Percentiles rank a stretch among this genome's conserved stretches.
These are phyloP conservation scores for Knipowitschia caucasica DNA, from an alignment of 2,797 vertebrate species.

Conservation along the genomic window DNA sequence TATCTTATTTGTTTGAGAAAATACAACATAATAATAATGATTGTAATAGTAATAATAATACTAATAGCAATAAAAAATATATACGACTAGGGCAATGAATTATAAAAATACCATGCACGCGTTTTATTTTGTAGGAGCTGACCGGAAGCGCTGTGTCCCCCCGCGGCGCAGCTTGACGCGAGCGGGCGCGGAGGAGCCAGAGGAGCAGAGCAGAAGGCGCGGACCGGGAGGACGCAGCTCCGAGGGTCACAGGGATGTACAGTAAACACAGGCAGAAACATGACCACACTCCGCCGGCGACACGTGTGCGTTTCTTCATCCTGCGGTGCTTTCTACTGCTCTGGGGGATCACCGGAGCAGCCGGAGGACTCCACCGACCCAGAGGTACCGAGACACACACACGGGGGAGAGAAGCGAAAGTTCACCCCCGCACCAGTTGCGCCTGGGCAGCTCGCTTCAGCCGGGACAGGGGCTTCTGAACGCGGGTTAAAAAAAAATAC, in stretches of 20 bases:
- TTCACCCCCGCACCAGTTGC: constrained; percentile 57
- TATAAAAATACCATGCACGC: too few relatives aligned
- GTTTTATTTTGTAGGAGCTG: constrained; percentile 31
- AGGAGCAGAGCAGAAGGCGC: constrained; percentile 45
- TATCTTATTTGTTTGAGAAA: too few relatives aligned
- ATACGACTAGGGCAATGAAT: too few relatives aligned
- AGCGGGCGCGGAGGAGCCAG: constrained; percentile 28
- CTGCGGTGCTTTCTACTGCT: constrained; percentile 54
- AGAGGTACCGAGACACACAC: constrained; percentile 65
- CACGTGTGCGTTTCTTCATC: constrained; percentile 50
- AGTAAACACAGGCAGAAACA: constrained; percentile 79
- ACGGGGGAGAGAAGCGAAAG: constrained; percentile 29
- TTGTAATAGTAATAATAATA: too few relatives aligned
- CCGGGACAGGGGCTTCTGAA: fast-evolving
- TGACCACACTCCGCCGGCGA: constrained; percentile 50
- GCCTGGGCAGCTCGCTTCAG: neutral
- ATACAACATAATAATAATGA: too few relatives aligned
- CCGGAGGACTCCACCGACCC: constrained; percentile 40
- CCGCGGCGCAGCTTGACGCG: constrained; percentile 13
- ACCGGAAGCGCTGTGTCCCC: constrained; percentile 40
- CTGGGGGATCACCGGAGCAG: constrained; percentile 41
- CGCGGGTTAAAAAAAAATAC: neutral
- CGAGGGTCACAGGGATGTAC: constrained; percentile 74
- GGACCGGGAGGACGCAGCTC: constrained; percentile 56
- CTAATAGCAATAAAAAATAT: too few relatives aligned